Conservation (phyloP, 2,797 vertebrate species). For the Amblyopsis hoosieri region DNA sequence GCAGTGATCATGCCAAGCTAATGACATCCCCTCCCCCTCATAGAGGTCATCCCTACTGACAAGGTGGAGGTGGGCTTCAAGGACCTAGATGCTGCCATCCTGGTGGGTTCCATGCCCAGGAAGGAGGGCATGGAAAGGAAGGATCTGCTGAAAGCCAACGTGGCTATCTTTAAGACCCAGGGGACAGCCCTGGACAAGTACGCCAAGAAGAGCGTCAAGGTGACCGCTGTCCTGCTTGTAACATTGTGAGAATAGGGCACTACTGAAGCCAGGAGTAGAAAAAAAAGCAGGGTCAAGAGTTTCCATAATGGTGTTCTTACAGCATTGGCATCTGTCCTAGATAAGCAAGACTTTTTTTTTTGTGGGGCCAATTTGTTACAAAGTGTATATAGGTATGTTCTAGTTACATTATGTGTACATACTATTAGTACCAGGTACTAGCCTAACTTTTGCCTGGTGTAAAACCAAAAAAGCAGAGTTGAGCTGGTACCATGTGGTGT, state of each 20-base stretch:
- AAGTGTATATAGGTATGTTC: no score
- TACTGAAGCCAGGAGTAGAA: no score
- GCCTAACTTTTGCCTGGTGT: no score
- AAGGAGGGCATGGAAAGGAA: slow-evolving; percentile 97
- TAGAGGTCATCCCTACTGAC: slow-evolving; percentile 91
- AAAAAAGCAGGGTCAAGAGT: no score
- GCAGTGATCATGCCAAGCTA: not conserved
- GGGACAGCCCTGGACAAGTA: slow-evolving; percentile 90
- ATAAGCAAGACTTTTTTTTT: not conserved
- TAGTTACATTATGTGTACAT: no score
- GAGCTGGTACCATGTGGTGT: no score
- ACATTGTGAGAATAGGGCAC: no score
- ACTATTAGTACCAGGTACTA: no score
- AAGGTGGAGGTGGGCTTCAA: slow-evolving; percentile 93
- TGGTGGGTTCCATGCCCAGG: slow-evolving; percentile 96
- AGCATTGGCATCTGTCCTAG: no score
- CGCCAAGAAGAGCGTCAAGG: slow-evolving; percentile 96
- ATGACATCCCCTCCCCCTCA: not conserved
- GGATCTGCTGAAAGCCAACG: slow-evolving; percentile 94
- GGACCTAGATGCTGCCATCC: slow-evolving; percentile 89
- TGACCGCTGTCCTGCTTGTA: slow-evolving; percentile 37
- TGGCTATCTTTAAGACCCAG: slow-evolving; percentile 94
- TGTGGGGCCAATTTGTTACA: no score
- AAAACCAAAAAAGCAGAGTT: no score
- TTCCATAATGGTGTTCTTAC: no score